Evolutionary conservation across 2,888 invertebrate species (phyloP).

Genomic region (Lasioglossum figueresi): DNA sequence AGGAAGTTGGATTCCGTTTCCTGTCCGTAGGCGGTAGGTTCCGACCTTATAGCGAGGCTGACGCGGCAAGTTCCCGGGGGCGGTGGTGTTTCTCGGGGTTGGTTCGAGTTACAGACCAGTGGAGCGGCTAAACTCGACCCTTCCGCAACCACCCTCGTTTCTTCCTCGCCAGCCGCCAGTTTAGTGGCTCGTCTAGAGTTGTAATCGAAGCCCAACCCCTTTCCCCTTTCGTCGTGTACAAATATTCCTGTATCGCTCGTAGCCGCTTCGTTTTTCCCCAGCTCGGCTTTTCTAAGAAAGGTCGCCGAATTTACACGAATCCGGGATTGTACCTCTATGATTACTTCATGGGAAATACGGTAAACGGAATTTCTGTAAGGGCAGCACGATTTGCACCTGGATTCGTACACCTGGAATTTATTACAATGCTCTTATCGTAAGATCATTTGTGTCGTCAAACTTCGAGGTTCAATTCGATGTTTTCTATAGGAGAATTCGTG

Average conservation of each 20-base stretch:
- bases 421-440: too few relatives aligned
- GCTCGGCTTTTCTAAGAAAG: not conserved
- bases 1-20: constrained; percentile 82
- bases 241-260: constrained; percentile 35
- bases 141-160: constrained; percentile 65
- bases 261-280: constrained; percentile 7
- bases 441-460: too few relatives aligned
- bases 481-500: too few relatives aligned
- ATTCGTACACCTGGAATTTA: too few relatives aligned
- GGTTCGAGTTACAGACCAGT: constrained; percentile 82
- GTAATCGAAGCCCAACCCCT: constrained; percentile 47
- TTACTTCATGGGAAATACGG: not conserved
- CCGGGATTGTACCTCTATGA: not conserved
- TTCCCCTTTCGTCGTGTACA: constrained; percentile 1
- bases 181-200: constrained; percentile 56
- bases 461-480: too few relatives aligned
- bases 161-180: constrained; percentile 45
- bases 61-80: constrained; percentile 78
- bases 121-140: constrained; percentile 81
- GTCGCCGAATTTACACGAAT: not conserved
- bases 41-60: constrained; percentile 74
- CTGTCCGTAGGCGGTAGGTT: constrained; percentile 75
- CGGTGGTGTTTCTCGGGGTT: constrained; percentile 78
- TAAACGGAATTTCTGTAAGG: not conserved
- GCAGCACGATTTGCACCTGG: too few relatives aligned